These are phyloP conservation scores for Cynocephalus volans DNA, from an alignment of 2,113 vertebrate genomes.

Conservation along the genomic window DNA sequence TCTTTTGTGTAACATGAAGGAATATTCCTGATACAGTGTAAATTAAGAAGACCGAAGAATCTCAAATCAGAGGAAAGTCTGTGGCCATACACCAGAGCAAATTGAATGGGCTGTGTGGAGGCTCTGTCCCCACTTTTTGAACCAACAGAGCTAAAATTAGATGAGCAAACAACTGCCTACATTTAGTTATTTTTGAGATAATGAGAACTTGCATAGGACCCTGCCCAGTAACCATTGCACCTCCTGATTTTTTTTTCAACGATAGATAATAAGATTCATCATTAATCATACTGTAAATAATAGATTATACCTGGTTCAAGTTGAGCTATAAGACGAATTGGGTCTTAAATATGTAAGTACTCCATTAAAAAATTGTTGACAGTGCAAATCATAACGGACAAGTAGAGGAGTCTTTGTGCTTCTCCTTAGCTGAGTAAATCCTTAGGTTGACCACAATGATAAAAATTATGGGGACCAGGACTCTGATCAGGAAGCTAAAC, in stretches of 20 bases:
- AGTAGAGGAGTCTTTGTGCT: not conserved
- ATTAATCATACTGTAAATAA: not conserved
- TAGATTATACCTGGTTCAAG: not conserved
- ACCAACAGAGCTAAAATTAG: slow-evolving; percentile 21
- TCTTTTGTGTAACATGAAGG: slow-evolving; percentile 5
- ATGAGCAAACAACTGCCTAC: not conserved
- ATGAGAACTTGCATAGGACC: not conserved
- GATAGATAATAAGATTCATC: not conserved
- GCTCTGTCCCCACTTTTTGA: not conserved
- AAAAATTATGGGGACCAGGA: not conserved
- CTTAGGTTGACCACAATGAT: not conserved
- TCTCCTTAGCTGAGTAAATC: not conserved
- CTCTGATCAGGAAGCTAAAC: not conserved
- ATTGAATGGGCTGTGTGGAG: not conserved
- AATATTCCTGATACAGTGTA: not conserved
- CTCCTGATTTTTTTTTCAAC: not conserved
- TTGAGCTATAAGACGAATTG: not conserved
- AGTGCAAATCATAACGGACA: not conserved
- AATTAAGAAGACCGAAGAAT: slow-evolving; percentile 37
- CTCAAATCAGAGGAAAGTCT: not conserved
- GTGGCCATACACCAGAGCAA: not conserved
- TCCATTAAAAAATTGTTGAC: not conserved
- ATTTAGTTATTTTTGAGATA: slow-evolving; percentile 29
- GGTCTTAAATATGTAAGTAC: not conserved
- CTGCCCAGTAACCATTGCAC: not conserved